Percentiles rank a stretch among this genome's conserved stretches.
Conservation (phyloP, 2,888 invertebrate species). For the Blomia tropicalis region DNA sequence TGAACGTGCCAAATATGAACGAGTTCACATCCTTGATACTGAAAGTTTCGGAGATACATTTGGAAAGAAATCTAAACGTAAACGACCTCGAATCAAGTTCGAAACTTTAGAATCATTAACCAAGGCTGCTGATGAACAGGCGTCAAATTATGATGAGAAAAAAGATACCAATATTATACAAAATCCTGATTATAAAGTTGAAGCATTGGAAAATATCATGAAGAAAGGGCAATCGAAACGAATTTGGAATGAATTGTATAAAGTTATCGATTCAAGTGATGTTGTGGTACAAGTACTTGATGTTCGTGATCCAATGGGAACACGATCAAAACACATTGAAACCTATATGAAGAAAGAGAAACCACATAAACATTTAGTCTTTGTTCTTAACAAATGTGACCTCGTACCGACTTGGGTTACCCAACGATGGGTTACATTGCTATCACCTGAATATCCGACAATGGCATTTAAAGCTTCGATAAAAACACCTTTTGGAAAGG, state of each 20-base stretch:
- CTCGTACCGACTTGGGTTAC: conserved; percentile 95
- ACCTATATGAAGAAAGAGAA: conserved; percentile 84
- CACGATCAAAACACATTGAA: conserved; percentile 78
- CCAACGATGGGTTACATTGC: conserved; percentile 85
- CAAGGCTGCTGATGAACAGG: conserved; percentile 51
- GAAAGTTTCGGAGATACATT: conserved; percentile 87
- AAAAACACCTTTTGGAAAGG: conserved; percentile 95
- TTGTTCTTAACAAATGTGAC: conserved; percentile 77
- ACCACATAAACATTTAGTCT: conserved; percentile 88
- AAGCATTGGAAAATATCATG: conserved; percentile 82
- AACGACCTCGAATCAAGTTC: conserved; percentile 55
- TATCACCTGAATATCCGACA: conserved; percentile 89
- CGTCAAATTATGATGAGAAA: conserved; percentile 57
- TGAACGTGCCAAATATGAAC: conserved; percentile 59
- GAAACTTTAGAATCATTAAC: conserved; percentile 61
- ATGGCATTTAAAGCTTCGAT: conserved; percentile 97
- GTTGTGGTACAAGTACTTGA: conserved; percentile 88
- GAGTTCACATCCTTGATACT: conserved; percentile 86
- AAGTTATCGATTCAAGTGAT: conserved; percentile 94
- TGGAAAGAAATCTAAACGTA: conserved; percentile 80
- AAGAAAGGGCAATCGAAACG: conserved; percentile 86
- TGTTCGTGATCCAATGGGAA: conserved; percentile 91
- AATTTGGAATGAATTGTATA: conserved; percentile 97
- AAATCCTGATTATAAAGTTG: conserved; percentile 58
- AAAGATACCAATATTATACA: conserved; percentile 67